These are phyloP conservation scores for Andricus quercusramuli DNA, from an alignment of 2,888 invertebrate species.

Conservation along the genomic window DNA sequence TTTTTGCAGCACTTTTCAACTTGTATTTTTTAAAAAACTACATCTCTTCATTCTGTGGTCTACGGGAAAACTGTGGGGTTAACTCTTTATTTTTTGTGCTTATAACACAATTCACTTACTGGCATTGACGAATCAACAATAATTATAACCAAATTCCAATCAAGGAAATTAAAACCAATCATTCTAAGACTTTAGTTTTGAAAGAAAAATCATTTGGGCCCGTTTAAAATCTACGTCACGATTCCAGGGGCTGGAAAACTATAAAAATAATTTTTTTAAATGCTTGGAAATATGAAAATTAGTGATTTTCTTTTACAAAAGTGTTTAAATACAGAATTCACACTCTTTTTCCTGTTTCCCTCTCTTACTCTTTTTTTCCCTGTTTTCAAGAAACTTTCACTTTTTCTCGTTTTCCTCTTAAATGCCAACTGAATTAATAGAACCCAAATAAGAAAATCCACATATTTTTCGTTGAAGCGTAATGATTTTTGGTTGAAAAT, in stretches of 20 bases:
- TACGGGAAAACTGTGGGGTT: slow-evolving; percentile 1
- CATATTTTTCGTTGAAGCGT: no score
- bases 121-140: background rate
- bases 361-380: no score
- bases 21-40: background rate
- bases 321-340: no score
- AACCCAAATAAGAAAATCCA: no score
- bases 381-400: no score
- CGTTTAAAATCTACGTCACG: no score
- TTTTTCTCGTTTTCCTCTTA: no score
- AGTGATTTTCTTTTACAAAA: no score
- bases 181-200: background rate
- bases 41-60: background rate
- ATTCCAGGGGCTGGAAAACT: background rate
- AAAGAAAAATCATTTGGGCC: background rate
- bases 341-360: no score
- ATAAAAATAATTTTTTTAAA: background rate
- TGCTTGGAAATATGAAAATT: no score
- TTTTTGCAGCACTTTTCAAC: background rate
- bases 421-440: no score
- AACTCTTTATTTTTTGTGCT: background rate
- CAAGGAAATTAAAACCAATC: background rate
- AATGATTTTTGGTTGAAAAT: no score
- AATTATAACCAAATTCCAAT: background rate
- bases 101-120: background rate